Percentiles rank a stretch among this genome's conserved stretches.
phyloP scores from a whole-genome alignment of 2,113 vertebrate genomes.

The Hiodon tergisus region DNA sequence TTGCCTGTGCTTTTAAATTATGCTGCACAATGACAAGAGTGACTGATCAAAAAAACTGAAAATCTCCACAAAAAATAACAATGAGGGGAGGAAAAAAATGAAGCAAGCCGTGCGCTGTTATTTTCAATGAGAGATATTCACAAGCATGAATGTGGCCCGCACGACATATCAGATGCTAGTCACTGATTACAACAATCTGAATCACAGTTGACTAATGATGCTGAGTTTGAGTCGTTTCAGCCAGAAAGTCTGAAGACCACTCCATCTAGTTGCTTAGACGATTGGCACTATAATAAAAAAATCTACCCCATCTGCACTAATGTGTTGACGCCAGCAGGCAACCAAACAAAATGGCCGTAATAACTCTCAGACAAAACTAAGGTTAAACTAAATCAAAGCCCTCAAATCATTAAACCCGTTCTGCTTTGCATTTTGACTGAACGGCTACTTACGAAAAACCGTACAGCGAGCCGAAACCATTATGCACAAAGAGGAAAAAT shows the following conservation, averaged over 20 bases:
- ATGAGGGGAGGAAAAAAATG: too few species aligned
- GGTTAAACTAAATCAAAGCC: background rate
- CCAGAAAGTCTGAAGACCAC: background rate
- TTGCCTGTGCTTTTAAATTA: too few species aligned
- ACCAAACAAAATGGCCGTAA: background rate
- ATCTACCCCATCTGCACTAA: background rate
- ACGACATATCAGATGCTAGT: background rate
- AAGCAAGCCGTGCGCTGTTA: background rate
- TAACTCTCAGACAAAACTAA: background rate
- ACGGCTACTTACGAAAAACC: constrained; percentile 13
- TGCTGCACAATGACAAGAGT: too few species aligned
- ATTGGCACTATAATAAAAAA: background rate
- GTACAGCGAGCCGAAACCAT: background rate
- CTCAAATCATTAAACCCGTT: constrained; percentile 24
- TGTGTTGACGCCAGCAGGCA: constrained; percentile 5
- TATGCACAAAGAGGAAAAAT: background rate
- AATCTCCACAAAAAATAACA: too few species aligned
- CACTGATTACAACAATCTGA: background rate
- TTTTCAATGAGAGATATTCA: background rate
- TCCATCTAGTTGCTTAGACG: background rate
- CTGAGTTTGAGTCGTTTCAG: background rate
- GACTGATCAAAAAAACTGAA: too few species aligned
- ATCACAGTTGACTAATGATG: background rate
- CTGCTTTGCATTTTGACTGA: constrained; percentile 30
- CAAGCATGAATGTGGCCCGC: background rate